These are phyloP conservation scores for Rhynchopsitta pachyrhyncha DNA, from an alignment of 2,113 vertebrate genomes.

Conservation along the genomic window DNA sequence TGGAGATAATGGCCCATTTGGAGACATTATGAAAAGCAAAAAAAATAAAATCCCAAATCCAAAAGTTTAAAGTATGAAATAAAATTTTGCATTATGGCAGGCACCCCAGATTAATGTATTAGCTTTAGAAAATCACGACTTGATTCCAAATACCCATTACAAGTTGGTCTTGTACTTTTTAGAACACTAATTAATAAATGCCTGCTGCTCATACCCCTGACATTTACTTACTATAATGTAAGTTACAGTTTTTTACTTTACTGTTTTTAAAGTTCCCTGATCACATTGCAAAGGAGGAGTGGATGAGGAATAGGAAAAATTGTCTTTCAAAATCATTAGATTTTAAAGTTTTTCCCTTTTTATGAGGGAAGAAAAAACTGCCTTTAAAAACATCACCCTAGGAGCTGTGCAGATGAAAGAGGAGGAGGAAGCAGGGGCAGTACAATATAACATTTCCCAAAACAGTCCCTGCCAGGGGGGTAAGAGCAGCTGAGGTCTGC, in stretches of 20 bases:
- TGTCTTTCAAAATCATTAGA: not conserved
- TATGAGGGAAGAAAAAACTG: not conserved
- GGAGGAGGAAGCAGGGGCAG: not conserved
- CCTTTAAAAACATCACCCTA: not conserved
- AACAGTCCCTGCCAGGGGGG: not conserved
- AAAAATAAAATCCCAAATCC: not conserved
- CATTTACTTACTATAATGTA: not conserved
- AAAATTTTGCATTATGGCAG: not conserved
- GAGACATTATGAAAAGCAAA: not conserved
- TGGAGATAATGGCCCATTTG: not conserved
- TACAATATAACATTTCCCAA: not conserved
- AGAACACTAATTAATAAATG: not conserved
- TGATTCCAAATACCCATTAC: not conserved
- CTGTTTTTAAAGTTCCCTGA: not conserved
- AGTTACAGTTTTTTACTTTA: not conserved
- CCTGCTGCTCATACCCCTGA: not conserved
- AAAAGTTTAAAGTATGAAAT: not conserved
- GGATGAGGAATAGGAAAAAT: fast-evolving
- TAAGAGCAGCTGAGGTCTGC: not conserved
- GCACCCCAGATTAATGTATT: not conserved
- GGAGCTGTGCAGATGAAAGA: not conserved
- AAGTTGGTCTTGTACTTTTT: not conserved
- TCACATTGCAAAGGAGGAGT: not conserved
- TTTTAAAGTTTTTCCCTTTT: not conserved
- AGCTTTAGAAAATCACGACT: not conserved